Conservation (phyloP, 2,113 vertebrate genomes). For the Hippocampus comes region DNA sequence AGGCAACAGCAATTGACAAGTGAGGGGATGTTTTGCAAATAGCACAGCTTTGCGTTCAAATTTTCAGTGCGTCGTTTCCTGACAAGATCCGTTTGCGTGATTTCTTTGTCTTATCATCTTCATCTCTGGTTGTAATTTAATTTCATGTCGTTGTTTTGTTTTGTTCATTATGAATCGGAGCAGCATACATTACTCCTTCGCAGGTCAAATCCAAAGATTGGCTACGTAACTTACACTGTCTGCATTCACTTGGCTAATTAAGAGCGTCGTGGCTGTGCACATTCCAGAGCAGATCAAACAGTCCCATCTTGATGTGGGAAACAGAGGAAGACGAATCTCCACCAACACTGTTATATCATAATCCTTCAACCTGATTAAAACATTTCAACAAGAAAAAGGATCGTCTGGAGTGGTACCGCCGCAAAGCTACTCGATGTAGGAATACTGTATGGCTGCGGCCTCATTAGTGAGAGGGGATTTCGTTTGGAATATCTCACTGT, state of each 20-base stretch:
- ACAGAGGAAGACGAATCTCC: slow-evolving; percentile 59
- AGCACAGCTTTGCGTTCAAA: slow-evolving; percentile 49
- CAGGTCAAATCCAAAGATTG: slow-evolving; percentile 52
- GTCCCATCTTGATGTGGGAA: slow-evolving; percentile 61
- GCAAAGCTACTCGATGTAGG: slow-evolving; percentile 47
- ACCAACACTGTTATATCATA: slow-evolving; percentile 67
- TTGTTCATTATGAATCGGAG: slow-evolving; percentile 59
- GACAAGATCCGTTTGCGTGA: slow-evolving; percentile 43
- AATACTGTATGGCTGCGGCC: slow-evolving; percentile 67
- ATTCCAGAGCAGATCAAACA: slow-evolving; percentile 66
- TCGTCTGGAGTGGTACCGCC: slow-evolving; percentile 53
- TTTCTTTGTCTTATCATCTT: slow-evolving; percentile 48
- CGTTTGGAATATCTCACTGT: slow-evolving; percentile 68
- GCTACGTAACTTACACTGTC: slow-evolving; percentile 58
- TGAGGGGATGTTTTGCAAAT: slow-evolving; percentile 48
- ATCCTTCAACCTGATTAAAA: slow-evolving; percentile 73
- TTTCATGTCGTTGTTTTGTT: slow-evolving; percentile 39
- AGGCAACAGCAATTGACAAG: slow-evolving; percentile 48
- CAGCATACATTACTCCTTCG: slow-evolving; percentile 47
- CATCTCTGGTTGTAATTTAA: slow-evolving; percentile 28
- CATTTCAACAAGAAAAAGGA: slow-evolving; percentile 63
- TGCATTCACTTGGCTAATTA: slow-evolving; percentile 66
- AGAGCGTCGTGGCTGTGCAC: slow-evolving; percentile 62
- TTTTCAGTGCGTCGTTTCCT: slow-evolving; percentile 46
- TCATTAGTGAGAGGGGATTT: slow-evolving; percentile 75